Evolutionary conservation across 2,888 invertebrate species (phyloP).

Genomic region (Lypha dubia): DNA sequence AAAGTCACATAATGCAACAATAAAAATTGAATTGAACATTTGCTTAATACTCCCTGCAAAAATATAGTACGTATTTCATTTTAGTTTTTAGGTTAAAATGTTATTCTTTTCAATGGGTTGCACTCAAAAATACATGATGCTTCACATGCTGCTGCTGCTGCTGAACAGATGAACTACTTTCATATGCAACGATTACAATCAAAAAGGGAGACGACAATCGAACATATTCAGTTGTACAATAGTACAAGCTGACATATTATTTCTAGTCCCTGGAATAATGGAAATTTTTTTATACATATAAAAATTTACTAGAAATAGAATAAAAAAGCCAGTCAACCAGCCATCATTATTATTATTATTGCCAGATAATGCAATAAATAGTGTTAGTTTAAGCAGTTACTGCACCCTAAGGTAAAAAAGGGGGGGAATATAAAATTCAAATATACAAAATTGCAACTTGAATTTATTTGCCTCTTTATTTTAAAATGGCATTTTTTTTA

Average conservation of each 20-base stretch:
- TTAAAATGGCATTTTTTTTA: conserved; percentile 37
- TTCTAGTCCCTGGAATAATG: conserved; percentile 24
- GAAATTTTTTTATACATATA: conserved; percentile 20
- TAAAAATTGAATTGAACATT: conserved; percentile 20
- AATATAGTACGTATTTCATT: conserved; percentile 22
- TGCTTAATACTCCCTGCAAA: conserved; percentile 18
- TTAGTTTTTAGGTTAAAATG: conserved; percentile 24
- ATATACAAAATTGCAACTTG: conserved; percentile 33
- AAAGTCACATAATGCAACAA: conserved; percentile 30
- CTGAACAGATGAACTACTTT: conserved; percentile 42
- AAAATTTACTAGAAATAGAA: conserved; percentile 33
- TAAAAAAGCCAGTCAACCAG: too few species aligned
- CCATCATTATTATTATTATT: conserved; percentile 35
- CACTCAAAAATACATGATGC: conserved; percentile 26
- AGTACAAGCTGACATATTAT: conserved; percentile 4
- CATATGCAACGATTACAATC: conserved; percentile 45
- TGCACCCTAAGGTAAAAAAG: neutral
- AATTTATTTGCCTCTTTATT: conserved; percentile 59
- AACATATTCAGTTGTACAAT: neutral
- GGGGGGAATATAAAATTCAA: neutral
- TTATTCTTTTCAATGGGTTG: conserved; percentile 21
- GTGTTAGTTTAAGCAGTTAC: neutral
- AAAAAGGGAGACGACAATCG: neutral
- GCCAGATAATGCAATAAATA: conserved; percentile 14
- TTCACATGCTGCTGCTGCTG: conserved; percentile 20